Percentiles rank a stretch among this genome's conserved stretches.
phyloP scores from a whole-genome alignment of 2,797 vertebrate genomes.

The Manis pentadactyla region DNA sequence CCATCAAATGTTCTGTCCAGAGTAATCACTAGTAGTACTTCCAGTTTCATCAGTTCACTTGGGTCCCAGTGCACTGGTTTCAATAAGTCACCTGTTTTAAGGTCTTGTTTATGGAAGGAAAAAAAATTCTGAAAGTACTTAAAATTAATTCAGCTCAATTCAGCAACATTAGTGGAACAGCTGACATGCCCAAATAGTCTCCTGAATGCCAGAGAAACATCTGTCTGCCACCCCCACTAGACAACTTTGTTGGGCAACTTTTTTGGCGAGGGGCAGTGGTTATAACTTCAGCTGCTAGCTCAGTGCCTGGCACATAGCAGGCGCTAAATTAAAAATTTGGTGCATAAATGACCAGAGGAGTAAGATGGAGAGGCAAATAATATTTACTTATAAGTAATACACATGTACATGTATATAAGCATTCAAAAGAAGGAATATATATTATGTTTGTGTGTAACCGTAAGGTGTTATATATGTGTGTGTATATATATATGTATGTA shows the following conservation, averaged over 20 bases:
- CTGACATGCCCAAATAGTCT: not conserved
- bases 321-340: not conserved
- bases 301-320: not conserved
- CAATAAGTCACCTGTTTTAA: slow-evolving; percentile 5
- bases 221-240: not conserved
- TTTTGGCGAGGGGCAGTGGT: not conserved
- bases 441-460: not conserved
- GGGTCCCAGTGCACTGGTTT: not conserved
- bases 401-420: not conserved
- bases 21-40: not conserved
- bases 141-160: slow-evolving; percentile 12
- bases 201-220: not conserved
- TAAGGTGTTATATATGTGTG: not conserved
- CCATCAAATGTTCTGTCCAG: not conserved
- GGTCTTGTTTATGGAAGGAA: not conserved
- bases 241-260: not conserved
- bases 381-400: not conserved
- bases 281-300: not conserved
- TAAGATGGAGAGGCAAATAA: not conserved
- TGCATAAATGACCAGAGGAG: not conserved
- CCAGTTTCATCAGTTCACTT: not conserved
- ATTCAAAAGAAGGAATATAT: not conserved
- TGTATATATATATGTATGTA: not conserved
- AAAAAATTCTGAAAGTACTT: not conserved
- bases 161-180: not conserved